Conservation (phyloP, 2,113 vertebrate species). For the Sceloporus tristichus region DNA sequence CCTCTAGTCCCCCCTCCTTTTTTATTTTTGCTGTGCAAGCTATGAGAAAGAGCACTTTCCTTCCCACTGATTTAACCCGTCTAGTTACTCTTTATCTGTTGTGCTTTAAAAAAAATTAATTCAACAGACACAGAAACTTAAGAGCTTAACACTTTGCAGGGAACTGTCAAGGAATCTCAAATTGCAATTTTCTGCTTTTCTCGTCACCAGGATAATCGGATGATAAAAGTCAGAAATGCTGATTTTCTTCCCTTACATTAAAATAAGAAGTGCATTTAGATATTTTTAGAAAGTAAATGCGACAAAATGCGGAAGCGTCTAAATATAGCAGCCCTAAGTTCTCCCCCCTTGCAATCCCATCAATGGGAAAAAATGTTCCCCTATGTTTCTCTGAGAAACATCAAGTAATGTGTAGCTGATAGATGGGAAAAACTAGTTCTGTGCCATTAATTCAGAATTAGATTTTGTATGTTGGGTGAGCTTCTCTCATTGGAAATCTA, state of each 20-base stretch:
- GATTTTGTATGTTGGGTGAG: conserved; percentile 45
- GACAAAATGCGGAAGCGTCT: conserved; percentile 65
- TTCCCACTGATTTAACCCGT: background rate
- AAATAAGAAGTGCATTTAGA: conserved; percentile 57
- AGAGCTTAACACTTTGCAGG: conserved; percentile 35
- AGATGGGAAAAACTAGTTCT: conserved; percentile 33
- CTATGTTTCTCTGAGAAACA: conserved; percentile 62
- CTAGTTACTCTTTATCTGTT: conserved; percentile 11
- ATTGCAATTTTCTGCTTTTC: conserved; percentile 47
- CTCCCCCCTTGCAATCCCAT: conserved; percentile 41
- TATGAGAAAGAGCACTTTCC: conserved; percentile 4
- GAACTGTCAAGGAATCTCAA: conserved; percentile 57
- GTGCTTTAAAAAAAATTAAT: background rate
- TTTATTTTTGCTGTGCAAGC: fast-evolving
- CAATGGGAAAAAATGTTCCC: conserved; percentile 58
- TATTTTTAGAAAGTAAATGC: conserved; percentile 74
- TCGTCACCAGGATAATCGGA: conserved; percentile 62
- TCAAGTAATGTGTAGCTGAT: conserved; percentile 47
- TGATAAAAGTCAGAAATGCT: conserved; percentile 63
- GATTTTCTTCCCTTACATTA: conserved; percentile 38
- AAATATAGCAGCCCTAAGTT: conserved; percentile 65
- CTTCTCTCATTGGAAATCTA: conserved; percentile 38
- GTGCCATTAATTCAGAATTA: conserved; percentile 62
- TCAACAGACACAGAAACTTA: background rate
- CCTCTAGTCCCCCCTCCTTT: background rate